phyloP scores from a whole-genome alignment of 2,888 invertebrate genomes.

The Aquatica leii region DNA sequence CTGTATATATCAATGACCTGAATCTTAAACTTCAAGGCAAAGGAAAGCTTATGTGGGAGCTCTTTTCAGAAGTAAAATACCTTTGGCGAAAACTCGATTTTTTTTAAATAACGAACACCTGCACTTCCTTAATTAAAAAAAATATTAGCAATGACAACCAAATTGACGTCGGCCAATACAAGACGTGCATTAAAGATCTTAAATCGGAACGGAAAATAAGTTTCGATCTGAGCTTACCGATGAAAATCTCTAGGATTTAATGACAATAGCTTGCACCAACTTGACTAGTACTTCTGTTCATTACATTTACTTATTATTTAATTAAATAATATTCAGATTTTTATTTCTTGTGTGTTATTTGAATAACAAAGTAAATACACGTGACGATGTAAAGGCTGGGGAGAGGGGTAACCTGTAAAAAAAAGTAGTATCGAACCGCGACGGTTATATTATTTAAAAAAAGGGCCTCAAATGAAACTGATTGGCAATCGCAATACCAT shows the following conservation, averaged over 20 bases:
- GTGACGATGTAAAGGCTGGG: no score
- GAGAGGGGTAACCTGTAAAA: no score
- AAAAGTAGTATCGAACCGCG: not conserved
- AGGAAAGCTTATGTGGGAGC: slow-evolving; percentile 12
- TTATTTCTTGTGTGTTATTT: not conserved
- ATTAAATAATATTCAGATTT: not conserved
- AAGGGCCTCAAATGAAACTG: not conserved
- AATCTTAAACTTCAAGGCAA: slow-evolving; percentile 10
- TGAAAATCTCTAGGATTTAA: not conserved
- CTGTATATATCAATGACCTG: not conserved
- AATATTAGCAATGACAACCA: not conserved
- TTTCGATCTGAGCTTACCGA: no score
- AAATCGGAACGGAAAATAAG: not conserved
- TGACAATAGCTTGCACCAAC: not conserved
- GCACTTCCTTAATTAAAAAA: slow-evolving; percentile 6
- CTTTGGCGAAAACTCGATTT: slow-evolving; percentile 5
- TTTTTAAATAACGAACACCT: slow-evolving; percentile 6
- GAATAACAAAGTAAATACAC: no score
- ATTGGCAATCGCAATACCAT: not conserved
- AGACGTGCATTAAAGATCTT: slow-evolving; percentile 3
- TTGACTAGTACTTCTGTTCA: not conserved
- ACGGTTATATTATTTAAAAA: not conserved
- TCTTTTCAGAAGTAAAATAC: slow-evolving; percentile 1
- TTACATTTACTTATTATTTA: not conserved
- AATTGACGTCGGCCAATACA: not conserved